Evolutionary conservation across 2,888 invertebrate species (phyloP).

Genomic region (Serrognathus titanus): DNA sequence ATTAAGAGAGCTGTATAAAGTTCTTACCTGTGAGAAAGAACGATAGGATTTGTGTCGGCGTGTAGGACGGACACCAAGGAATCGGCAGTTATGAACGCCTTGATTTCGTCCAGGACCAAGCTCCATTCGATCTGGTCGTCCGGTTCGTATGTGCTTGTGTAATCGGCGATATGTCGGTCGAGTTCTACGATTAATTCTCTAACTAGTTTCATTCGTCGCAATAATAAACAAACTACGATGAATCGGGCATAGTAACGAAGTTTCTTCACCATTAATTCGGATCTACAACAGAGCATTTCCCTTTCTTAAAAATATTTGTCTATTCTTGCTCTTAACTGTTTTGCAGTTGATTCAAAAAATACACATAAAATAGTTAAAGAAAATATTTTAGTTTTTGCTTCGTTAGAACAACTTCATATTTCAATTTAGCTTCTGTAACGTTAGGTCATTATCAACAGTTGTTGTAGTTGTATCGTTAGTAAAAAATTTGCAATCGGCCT

Average conservation of each 20-base stretch:
- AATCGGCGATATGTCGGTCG: slow-evolving; percentile 91
- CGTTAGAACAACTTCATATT: too few relatives aligned
- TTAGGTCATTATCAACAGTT: too few relatives aligned
- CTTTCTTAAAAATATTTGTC: too few relatives aligned
- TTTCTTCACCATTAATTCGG: slow-evolving; percentile 96
- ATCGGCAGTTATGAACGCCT: slow-evolving; percentile 91
- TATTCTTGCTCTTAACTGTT: too few relatives aligned
- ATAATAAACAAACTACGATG: slow-evolving; percentile 90
- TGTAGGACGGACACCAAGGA: slow-evolving; percentile 84
- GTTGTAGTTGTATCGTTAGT: too few relatives aligned
- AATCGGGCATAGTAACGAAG: slow-evolving; percentile 92
- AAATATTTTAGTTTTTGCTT: too few relatives aligned
- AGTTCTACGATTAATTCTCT: slow-evolving; percentile 88
- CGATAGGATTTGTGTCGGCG: slow-evolving; percentile 80
- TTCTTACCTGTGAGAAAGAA: slow-evolving; percentile 83
- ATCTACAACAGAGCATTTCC: slow-evolving; percentile 44
- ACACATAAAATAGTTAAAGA: too few relatives aligned
- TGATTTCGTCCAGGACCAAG: slow-evolving; percentile 89
- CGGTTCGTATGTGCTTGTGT: slow-evolving; percentile 93
- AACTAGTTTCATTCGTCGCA: slow-evolving; percentile 91
- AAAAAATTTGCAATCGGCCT: too few relatives aligned
- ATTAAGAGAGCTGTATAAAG: too few relatives aligned
- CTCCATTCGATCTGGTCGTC: slow-evolving; percentile 97
- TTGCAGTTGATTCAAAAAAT: too few relatives aligned
- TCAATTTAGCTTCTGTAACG: too few relatives aligned